Evolutionary conservation across 2,113 vertebrate genomes (phyloP).

Genomic region (Cynopterus brachyotis): DNA sequence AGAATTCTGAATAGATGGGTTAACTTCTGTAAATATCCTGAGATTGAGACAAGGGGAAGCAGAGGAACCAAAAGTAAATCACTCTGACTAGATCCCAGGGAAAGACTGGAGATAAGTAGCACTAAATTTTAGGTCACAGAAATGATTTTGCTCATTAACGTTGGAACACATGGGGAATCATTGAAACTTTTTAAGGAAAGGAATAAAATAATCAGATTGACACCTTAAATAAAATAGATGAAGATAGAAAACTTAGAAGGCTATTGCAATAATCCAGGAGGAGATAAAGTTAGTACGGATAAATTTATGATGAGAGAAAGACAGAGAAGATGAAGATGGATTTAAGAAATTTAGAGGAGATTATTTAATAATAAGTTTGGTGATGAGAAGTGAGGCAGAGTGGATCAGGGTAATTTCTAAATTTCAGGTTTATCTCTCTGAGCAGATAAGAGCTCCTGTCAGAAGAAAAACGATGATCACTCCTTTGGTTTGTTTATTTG

Average conservation of each 20-base stretch:
- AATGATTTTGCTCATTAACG: conserved; percentile 10
- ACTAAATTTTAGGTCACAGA: background rate
- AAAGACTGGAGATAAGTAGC: background rate
- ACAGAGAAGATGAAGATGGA: background rate
- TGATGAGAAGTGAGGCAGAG: background rate
- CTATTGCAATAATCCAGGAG: background rate
- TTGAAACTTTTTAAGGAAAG: background rate
- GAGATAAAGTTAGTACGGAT: background rate
- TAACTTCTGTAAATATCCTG: background rate
- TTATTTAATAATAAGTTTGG: background rate
- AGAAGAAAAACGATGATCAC: background rate
- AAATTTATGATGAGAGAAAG: background rate
- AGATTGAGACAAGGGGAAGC: background rate
- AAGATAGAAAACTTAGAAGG: background rate
- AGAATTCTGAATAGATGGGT: background rate
- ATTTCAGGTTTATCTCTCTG: background rate
- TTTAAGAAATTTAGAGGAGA: background rate
- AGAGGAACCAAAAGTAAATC: background rate
- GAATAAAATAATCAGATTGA: conserved; percentile 17
- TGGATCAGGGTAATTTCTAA: background rate
- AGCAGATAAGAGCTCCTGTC: background rate
- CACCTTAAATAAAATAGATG: background rate
- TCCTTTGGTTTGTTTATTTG: background rate
- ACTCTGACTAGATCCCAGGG: background rate
- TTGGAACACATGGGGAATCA: background rate